Evolutionary conservation across 2,888 invertebrate genomes (phyloP), one percentile per base, ranked within the genome.

Genomic region (Tetanocera ferruginea): DNA sequence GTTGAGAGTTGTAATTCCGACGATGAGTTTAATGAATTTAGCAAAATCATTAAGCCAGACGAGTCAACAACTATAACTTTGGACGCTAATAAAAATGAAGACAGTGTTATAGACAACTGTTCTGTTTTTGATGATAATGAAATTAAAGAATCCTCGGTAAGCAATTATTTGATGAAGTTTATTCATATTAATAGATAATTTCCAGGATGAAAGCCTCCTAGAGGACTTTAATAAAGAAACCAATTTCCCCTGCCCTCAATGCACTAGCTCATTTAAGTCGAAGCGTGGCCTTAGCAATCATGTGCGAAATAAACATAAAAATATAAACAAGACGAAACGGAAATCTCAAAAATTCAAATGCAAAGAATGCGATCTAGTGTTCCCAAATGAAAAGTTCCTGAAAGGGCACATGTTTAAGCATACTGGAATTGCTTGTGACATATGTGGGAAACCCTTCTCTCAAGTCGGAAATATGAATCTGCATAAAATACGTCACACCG

Each of bases 401-500:
- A 83, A 84, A 0, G 86, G 85, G 0, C 87, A 87, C 76, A 84
- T 84, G 43, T 87, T 85, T 84, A 87, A 87, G 76, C 87, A 87
- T 64, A 87, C 87, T 19, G 87, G 87, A 23, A 86, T 87, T 51
- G 81, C 84, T 34, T 88, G 88, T 62, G 87, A 88, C 76, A 86
- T 88, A 37, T 88, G 88, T 57, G 87, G 87, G 11, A 85, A 86
- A 31, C 81, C 85, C 0, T 88, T 88, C 51, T 86, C 87, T 2
- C 87, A 88, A 66, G 83, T 85, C 0, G 88, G 88, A 5, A 88
- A 88, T 71, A 83, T 88, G 83, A 84, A 84, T 81, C 84, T 86
- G 0, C 88, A 88, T 69, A 85, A 86, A 17, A 83, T 86, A 76
- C 86, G 88, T 0, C 88, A 88, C 77, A 87, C 86, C 5, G 88